Base-by-base conservation (phyloP, 2,888 invertebrate genomes). In the Andrena hattorfiana region DNA sequence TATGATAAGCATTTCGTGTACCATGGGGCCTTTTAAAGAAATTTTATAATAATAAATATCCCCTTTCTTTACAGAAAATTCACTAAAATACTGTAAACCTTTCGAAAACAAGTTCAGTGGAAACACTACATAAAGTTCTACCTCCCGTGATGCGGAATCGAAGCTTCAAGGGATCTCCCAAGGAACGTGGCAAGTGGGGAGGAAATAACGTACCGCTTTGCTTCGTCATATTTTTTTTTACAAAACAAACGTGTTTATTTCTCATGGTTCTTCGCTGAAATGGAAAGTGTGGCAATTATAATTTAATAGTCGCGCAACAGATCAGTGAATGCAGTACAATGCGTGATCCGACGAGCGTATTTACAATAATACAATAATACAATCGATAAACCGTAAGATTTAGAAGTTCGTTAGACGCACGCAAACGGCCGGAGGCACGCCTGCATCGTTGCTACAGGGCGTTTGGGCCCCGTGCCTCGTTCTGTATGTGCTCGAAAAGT, bases 161-260 rank as follows among this genome's bases (percentile, higher is more conserved):
- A 42, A 42, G 42, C 13, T 42, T 42, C 16, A 16, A 16, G 4
- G 51, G 26, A 63, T 51, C 26, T 26, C 32, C 51, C 35, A 16
- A 8, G 13, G 20, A 7, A 6, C n/a, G 2, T 2, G 23, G 23
- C 8, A n/a, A 7, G 8, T 20, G 23, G 16, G 2, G 35, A 32
- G 16, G 54, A 26, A 20, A n/a, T 16, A 16, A 42, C 8, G 10
- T 23, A 42, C 28, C 7, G 28, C 6, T 16, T 16, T 42, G 1
- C 13, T 5, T 42, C 1, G 48, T 28, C 16, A 23, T 26, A n/a
- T 60, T 77, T 78, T 86, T n/a, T 85, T 84, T 84, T 90, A 90
- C 87, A 90, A 90, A 90, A 90, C 89, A 89, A 90, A 90, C 90
- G 87, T 89, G 85, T 90, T 90, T 90, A 90, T 89, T 90, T 84